Conservation (phyloP, 2,888 invertebrate species). For the Agonopterix subpropinquella region DNA sequence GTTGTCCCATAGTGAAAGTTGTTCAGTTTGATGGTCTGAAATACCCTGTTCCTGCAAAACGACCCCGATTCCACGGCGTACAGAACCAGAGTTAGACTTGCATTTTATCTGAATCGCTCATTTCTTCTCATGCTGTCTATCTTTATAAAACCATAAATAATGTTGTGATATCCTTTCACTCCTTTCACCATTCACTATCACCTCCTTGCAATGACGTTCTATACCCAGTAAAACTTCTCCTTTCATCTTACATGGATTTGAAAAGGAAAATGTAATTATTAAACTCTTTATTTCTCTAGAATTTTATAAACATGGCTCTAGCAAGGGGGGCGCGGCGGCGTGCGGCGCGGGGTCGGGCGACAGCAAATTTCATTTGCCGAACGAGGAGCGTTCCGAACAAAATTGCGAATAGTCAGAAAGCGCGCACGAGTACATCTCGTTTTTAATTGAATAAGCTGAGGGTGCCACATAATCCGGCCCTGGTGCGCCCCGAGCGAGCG, state of each 20-base stretch:
- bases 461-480: slow-evolving; percentile 51
- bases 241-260: background rate
- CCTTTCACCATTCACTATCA: too few species aligned
- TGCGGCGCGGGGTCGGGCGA: background rate
- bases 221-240: too few species aligned
- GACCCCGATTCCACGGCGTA: too few species aligned
- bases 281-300: background rate
- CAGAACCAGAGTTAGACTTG: too few species aligned
- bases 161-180: too few species aligned
- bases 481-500: slow-evolving; percentile 37
- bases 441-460: slow-evolving; percentile 62
- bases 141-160: too few species aligned
- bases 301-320: background rate
- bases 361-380: slow-evolving; percentile 40
- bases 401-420: slow-evolving; percentile 41
- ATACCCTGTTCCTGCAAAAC: too few species aligned
- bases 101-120: too few species aligned
- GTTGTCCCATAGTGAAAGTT: too few species aligned
- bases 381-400: slow-evolving; percentile 33
- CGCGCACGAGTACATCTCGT: slow-evolving; percentile 40
- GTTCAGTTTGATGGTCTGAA: too few species aligned
- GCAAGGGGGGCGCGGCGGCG: background rate
- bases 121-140: too few species aligned
- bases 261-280: background rate
- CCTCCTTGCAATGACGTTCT: too few species aligned